phyloP scores from a whole-genome alignment of 2,113 vertebrate genomes.

The Micromys minutus region DNA sequence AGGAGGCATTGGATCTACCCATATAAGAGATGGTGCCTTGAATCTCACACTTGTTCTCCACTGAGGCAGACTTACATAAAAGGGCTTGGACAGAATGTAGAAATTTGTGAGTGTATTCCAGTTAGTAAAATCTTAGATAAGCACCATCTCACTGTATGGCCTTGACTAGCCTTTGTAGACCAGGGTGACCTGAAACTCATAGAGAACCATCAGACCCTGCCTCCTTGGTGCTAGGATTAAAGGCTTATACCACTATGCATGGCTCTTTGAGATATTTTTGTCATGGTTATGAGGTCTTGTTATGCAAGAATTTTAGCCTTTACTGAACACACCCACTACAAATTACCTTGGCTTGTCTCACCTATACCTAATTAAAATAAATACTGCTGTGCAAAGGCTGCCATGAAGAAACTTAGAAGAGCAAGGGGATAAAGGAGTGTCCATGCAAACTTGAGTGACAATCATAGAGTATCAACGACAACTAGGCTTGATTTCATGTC shows the following conservation, averaged over 20 bases:
- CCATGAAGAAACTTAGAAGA: constrained; percentile 27
- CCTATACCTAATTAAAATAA: constrained; percentile 62
- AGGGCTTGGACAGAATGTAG: background rate
- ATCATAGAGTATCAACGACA: background rate
- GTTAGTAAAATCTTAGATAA: constrained; percentile 4
- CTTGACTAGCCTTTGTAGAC: background rate
- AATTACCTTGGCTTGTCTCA: constrained; percentile 6
- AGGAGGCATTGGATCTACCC: background rate
- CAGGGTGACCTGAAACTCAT: background rate
- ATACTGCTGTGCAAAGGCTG: background rate
- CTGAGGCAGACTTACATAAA: background rate
- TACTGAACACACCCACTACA: constrained; percentile 1
- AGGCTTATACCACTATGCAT: background rate
- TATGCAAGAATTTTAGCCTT: background rate
- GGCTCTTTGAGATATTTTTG: background rate
- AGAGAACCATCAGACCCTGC: background rate
- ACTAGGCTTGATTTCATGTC: background rate
- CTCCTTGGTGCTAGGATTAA: too few relatives aligned
- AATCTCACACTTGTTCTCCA: background rate
- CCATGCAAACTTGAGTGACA: background rate
- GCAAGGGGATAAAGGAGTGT: constrained; percentile 5
- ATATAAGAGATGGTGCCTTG: background rate
- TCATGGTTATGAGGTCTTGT: background rate
- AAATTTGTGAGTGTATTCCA: background rate
- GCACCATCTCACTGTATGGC: background rate